Evolutionary conservation across 1,140 invertebrate species (phyloP), one percentile per base, ranked within the genome.

Genomic region (Drosophila azteca): DNA sequence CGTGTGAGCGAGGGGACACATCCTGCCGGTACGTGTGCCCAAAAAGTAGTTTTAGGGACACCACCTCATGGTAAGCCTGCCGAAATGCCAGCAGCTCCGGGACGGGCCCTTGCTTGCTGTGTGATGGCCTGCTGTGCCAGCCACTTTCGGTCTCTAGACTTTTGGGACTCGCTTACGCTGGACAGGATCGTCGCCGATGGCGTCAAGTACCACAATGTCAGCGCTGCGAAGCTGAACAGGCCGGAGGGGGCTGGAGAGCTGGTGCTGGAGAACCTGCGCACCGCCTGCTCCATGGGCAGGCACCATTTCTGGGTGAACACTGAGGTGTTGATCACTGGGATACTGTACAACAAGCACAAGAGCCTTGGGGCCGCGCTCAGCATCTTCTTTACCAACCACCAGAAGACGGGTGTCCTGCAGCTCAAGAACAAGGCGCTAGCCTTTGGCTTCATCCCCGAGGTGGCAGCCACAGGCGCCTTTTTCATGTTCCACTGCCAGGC

Each of bases 401-500:
- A 90, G 31, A 71, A 89, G 50, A 75, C 71, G 13, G 94, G 93
- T 0, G 92, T 94, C 20, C 91, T 94, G 24, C 90, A 90, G 54
- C 92, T 92, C 22, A 92, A 90, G 9, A 90, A 87, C 20, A 93
- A 92, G 71, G 92, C 93, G 50, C 81, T 94, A 22, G 93, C 93
- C n/a, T 94, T 94, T 77, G 94, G 93, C 0, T 93, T 92, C 73
- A 67, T 83, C 9, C 91, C 91, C 0, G 65, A 67, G 15, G 60
- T 11, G 1, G n/a, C 71, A 2, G 20, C 55, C 6, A 55, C 63
- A 0, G 73, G 73, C 2, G 93, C 93, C 15, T 94, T 93, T 68
- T 94, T 93, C 69, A 93, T 94, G 93, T 94, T 93, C 71, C 93
- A 94, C 60, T 93, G 93, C 66, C 93, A 94, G 77, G 92, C 92